These are phyloP conservation scores for Tangara arthus DNA, from an alignment of 2,797 vertebrate species.

Conservation along the genomic window DNA sequence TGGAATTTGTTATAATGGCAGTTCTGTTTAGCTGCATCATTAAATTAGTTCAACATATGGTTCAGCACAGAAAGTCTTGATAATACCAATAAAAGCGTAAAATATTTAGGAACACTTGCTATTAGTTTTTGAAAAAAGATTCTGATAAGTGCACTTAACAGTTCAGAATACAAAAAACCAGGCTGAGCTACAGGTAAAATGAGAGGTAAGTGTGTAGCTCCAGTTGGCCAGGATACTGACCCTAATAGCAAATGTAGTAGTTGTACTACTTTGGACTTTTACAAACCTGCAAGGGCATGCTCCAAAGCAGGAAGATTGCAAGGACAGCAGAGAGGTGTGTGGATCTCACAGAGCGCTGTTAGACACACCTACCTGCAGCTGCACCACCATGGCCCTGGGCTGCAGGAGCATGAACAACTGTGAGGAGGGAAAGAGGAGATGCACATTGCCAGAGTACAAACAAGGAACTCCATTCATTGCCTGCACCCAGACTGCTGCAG, in stretches of 20 bases:
- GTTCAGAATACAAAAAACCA: not conserved
- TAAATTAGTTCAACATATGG: not conserved
- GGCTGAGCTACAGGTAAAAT: not conserved
- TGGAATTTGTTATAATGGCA: not conserved
- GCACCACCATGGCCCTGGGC: too few relatives aligned
- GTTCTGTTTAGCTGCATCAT: not conserved
- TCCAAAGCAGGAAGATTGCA: not conserved
- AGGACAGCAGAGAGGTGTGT: not conserved
- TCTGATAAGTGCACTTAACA: not conserved
- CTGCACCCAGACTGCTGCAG: not conserved
- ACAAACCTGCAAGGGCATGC: accelerated
- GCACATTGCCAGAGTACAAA: accelerated
- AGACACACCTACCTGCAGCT: not conserved
- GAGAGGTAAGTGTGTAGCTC: not conserved
- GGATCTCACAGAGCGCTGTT: not conserved
- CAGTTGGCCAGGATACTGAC: not conserved
- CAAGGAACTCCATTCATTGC: accelerated
- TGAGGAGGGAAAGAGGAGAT: not conserved
- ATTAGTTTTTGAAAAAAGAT: not conserved
- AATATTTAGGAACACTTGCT: not conserved
- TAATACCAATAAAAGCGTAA: not conserved
- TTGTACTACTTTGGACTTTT: not conserved
- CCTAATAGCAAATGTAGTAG: not conserved
- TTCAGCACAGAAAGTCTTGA: not conserved
- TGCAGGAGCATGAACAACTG: not conserved